These are phyloP conservation scores for Apolygus lucorum DNA, from an alignment of 1,140 invertebrate genomes.

Conservation along the genomic window DNA sequence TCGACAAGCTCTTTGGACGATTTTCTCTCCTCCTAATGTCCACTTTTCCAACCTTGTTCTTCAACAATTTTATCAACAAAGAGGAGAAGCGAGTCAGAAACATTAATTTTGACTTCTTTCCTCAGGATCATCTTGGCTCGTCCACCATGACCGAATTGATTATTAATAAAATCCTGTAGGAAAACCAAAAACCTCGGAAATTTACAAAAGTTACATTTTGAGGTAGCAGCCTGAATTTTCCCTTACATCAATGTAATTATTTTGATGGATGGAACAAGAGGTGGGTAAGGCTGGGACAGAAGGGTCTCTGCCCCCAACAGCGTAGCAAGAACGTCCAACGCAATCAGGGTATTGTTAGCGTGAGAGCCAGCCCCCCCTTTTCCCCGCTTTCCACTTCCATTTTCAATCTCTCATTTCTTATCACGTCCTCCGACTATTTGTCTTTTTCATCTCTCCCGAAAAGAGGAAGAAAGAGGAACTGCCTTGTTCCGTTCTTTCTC, in stretches of 20 bases:
- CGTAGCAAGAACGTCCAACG: neutral
- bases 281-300: neutral
- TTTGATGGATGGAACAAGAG: neutral
- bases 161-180: neutral
- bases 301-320: neutral
- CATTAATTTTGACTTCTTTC: neutral
- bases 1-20: neutral
- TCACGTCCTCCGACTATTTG: neutral
- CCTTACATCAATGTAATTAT: neutral
- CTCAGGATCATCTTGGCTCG: neutral
- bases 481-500: neutral
- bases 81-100: neutral
- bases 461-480: neutral
- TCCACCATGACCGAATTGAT: neutral
- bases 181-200: neutral
- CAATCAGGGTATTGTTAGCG: neutral
- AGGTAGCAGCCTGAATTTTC: no score
- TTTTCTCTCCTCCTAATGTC: no score
- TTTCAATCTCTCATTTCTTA: neutral
- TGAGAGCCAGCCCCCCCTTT: neutral
- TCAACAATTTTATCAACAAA: neutral
- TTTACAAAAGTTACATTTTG: no score
- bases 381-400: neutral
- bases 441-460: neutral
- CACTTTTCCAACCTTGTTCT: neutral